Evolutionary conservation across 2,113 vertebrate species (phyloP).

Genomic region (Melanerpes aurifrons): DNA sequence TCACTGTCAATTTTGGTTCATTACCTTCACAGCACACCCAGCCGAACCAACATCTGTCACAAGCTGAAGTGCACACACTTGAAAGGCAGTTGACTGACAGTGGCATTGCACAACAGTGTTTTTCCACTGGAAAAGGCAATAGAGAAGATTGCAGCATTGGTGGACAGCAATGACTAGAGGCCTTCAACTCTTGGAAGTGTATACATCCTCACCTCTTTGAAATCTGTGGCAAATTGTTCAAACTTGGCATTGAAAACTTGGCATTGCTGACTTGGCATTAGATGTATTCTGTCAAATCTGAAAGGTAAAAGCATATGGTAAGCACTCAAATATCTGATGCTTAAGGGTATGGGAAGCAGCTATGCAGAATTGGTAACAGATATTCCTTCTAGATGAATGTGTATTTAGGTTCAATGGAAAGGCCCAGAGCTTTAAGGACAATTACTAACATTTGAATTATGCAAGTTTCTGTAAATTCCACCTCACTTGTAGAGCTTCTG

Average conservation of each 20-base stretch:
- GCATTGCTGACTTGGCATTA: not conserved
- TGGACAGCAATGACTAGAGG: not conserved
- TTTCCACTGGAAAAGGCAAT: not conserved
- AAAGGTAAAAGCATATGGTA: conserved; percentile 28
- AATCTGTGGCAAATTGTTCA: not conserved
- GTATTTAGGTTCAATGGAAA: not conserved
- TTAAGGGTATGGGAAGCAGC: not conserved
- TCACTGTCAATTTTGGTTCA: not conserved
- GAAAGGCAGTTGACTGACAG: not conserved
- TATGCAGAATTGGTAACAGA: not conserved
- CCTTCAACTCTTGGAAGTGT: not conserved
- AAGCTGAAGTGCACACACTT: not conserved
- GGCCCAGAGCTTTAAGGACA: not conserved
- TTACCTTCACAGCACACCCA: not conserved
- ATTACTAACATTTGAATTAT: not conserved
- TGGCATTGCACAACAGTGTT: not conserved
- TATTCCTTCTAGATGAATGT: not conserved
- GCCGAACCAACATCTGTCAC: not conserved
- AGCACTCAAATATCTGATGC: conserved; percentile 1
- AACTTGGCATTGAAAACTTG: not conserved
- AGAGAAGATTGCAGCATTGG: not conserved
- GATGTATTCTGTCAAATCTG: not conserved
- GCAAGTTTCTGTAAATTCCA: not conserved
- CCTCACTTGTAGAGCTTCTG: not conserved
- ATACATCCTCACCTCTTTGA: not conserved